Evolutionary conservation across 1,140 invertebrate species (phyloP).

Genomic region (Hylaeus volcanicus): DNA sequence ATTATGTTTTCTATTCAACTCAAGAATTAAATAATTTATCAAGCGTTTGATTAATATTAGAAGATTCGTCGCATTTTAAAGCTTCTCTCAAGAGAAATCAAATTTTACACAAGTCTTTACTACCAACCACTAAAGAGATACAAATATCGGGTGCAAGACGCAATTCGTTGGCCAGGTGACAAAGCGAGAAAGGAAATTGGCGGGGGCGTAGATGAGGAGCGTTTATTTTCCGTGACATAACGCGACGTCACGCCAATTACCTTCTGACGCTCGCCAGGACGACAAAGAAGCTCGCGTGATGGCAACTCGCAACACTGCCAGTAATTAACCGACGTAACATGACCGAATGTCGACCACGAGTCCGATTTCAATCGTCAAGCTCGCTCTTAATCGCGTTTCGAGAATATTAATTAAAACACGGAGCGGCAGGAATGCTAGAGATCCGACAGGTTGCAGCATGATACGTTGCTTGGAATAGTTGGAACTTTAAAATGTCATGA

Average conservation of each 20-base stretch:
- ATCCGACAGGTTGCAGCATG: no score
- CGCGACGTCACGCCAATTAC: slow-evolving; percentile 73
- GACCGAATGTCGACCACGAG: slow-evolving; percentile 18
- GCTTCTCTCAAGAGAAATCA: no score
- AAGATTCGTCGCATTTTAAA: no score
- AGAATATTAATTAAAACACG: neutral
- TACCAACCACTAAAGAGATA: neutral
- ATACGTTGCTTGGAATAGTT: no score
- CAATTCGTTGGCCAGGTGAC: neutral
- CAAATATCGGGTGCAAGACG: neutral
- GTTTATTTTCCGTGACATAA: slow-evolving; percentile 61
- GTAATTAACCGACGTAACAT: slow-evolving; percentile 45
- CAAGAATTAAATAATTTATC: no score
- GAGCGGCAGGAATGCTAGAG: neutral
- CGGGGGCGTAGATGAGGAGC: neutral
- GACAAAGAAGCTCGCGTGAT: slow-evolving; percentile 52
- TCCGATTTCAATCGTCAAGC: neutral
- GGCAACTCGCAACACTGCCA: slow-evolving; percentile 13
- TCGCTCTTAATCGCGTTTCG: neutral
- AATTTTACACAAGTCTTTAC: no score
- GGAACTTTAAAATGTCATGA: no score
- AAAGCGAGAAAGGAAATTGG: neutral
- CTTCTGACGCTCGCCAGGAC: slow-evolving; percentile 36
- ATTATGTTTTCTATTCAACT: no score
- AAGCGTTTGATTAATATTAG: no score